Conservation (phyloP, 2,797 vertebrate species). For the Falco rusticolus region DNA sequence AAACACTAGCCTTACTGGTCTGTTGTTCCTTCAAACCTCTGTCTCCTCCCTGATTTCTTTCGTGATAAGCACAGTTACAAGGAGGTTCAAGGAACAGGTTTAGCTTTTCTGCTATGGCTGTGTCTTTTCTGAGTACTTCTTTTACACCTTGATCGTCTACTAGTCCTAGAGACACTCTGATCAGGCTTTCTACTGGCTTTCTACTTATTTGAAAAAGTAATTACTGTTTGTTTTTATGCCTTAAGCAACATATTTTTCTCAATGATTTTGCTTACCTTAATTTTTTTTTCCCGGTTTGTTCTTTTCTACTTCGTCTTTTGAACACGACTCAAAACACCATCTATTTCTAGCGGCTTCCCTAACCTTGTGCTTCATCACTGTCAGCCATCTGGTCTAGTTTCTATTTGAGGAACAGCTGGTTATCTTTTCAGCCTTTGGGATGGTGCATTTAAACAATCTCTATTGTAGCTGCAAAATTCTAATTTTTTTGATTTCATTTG, state of each 20-base stretch:
- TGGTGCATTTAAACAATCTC: background rate
- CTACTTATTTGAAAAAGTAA: background rate
- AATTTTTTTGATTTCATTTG: background rate
- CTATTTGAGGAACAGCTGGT: background rate
- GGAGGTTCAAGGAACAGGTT: background rate
- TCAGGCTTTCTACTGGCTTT: background rate
- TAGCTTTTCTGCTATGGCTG: background rate
- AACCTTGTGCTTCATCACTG: background rate
- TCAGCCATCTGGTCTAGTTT: background rate
- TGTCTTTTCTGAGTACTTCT: background rate
- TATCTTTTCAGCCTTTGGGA: background rate
- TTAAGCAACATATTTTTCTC: background rate
- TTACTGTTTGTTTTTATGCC: background rate
- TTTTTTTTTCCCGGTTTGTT: background rate
- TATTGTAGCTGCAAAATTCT: background rate
- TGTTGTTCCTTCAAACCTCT: background rate
- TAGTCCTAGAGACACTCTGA: background rate
- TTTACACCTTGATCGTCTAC: background rate
- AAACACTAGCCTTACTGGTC: background rate
- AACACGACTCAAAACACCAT: background rate
- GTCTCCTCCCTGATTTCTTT: background rate
- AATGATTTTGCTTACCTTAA: background rate
- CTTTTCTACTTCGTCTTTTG: background rate
- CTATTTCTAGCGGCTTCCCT: background rate
- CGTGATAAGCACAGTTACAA: background rate